Percentiles rank a stretch among this genome's conserved stretches.
phyloP scores from a whole-genome alignment of 2,113 vertebrate species.

The Strigops habroptila region DNA sequence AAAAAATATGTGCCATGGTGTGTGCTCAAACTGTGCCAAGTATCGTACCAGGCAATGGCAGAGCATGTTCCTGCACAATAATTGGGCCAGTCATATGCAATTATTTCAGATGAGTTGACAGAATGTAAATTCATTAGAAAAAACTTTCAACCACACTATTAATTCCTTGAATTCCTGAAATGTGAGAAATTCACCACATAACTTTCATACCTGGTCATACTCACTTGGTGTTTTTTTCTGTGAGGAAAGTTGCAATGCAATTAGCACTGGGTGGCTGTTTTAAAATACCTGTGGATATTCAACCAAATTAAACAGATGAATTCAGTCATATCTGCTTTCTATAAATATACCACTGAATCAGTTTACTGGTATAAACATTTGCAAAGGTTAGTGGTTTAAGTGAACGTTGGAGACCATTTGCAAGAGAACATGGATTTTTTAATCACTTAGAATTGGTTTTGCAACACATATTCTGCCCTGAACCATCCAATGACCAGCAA shows the following conservation, averaged over 20 bases:
- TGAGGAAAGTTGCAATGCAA: background rate
- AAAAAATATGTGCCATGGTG: background rate
- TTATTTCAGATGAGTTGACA: background rate
- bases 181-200: slow-evolving; percentile 7
- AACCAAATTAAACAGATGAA: background rate
- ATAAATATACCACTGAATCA: background rate
- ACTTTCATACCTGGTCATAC: background rate
- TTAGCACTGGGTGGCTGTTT: background rate
- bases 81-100: background rate
- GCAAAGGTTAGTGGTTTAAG: background rate
- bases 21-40: background rate
- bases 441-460: background rate
- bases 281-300: background rate
- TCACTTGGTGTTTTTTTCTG: background rate
- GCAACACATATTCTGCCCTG: background rate
- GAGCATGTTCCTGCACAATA: background rate
- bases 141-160: background rate
- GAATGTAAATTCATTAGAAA: background rate
- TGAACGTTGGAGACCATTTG: background rate
- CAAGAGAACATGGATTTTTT: background rate
- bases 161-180: background rate
- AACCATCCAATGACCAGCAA: background rate
- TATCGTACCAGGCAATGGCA: background rate
- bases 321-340: background rate
- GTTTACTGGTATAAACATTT: background rate